Evolutionary conservation across 2,888 invertebrate genomes (phyloP), one percentile per base, ranked within the genome.

Genomic region (Aporophyla lueneburgensis): DNA sequence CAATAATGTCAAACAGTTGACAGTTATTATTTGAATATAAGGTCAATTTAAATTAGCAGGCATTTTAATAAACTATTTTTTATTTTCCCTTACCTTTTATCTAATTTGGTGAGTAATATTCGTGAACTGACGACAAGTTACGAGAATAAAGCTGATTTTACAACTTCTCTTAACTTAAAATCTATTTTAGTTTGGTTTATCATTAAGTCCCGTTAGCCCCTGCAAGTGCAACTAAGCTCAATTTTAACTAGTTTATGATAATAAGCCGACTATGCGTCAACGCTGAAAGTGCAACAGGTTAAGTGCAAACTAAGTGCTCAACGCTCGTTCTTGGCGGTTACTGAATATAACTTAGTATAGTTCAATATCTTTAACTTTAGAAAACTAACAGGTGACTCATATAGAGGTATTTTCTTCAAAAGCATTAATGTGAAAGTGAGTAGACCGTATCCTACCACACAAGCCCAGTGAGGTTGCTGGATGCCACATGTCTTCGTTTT

Each of bases 251-350:
- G 24, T 51, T 53, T 63, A 53, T n/a, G n/a, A n/a, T 24, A 27
- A 71, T 63, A 40, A 24, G 24, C 40, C 14, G 1, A 21, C 10
- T 40, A 49, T 40, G 21, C 21, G 21, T 27, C 40, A 40, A 24
- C 3, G 5, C 51, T 19, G 2, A 7, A 21, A 59, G 24, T 27
- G 40, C 40, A 59, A 61, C 59, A 71, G 19, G 27, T 71, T 19
- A 46, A 71, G n/a, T 61, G 27, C 27, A 61, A 51, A n/a, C 19
- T 27, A 27, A 74, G 59, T n/a, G 51, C 51, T 59, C 16, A 40
- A 21, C 16, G 24, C 24, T 21, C 16, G 24, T 51, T 21, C 16
- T 53, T 59, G 12, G 40, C 16, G 19, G 16, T 46, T 68, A 27
- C 51, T 24, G 14, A 40, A 65, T 51, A n/a, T 5, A 67, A 54